Base-by-base conservation (phyloP, 2,888 invertebrate genomes). In the Pteria penguin region DNA sequence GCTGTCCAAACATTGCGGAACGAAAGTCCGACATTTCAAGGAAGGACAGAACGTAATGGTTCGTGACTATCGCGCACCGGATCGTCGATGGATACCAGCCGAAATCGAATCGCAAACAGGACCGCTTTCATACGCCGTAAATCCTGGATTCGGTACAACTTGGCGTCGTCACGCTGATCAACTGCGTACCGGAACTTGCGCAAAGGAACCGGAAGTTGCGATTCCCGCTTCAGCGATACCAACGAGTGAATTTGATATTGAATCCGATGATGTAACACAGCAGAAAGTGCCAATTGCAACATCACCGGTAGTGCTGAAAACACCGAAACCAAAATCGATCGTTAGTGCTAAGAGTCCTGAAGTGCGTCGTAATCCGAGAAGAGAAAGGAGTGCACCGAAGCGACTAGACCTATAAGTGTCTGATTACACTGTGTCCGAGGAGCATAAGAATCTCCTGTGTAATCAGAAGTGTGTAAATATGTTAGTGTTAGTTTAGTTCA, bases 111-210 rank as follows among this genome's bases (percentile, higher is more conserved):
- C 54, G 18, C 29, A 54, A 18, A 62, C 63, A 2, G 72, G 72
- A 32, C 72, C 72, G 29, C 63, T 72, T 4, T 72, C 72, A 5
- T 63, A 72, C 36, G 57, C 31, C 4, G 54, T 72, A n/a, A 57
- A 72, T 2, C 2, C 55, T 3, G 62, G 32, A 62, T 8, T 29
- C 55, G 63, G 54, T 31, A 55, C 55, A 24, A 5, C n/a, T 26
- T 70, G 61, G 70, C 70, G 61, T 5, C 61, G 61, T 60, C 70
- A 70, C 31, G 60, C 52, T 24, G 70, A 70, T 61, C 70, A 70
- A 24, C 33, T 70, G 27, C 36, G 70, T 4, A 8, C 26, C 27
- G 67, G 67, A 67, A 67, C 27, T 3, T 18, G 54, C 31, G 55
- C 27, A 26, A 55, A 4, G 8, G 24, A 67, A 1, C 1, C 27